A percentile compares a stretch with the other conserved stretches of the same genome.
Evolutionary conservation across 2,888 invertebrate genomes (phyloP).

Genomic region (Conchocele bisecta): DNA sequence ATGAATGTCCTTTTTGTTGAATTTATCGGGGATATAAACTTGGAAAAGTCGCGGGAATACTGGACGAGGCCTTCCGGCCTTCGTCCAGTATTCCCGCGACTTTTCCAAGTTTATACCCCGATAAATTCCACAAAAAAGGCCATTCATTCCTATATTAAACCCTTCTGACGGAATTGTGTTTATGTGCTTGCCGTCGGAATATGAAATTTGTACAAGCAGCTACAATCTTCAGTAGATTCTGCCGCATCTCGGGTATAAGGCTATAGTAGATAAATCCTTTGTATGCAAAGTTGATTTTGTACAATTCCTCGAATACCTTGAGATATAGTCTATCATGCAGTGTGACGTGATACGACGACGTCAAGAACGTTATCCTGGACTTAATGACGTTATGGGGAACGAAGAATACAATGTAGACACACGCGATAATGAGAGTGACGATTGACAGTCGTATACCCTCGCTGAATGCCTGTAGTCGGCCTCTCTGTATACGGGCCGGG

Average conservation of each 20-base stretch:
- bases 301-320: slow-evolving; percentile 55
- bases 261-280: slow-evolving; percentile 57
- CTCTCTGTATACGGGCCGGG: slow-evolving; percentile 6
- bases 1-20: too few relatives aligned
- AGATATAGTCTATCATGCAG: slow-evolving; percentile 43
- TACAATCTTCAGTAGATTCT: slow-evolving; percentile 18
- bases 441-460: slow-evolving; percentile 42
- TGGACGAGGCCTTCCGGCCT: too few relatives aligned
- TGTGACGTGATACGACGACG: slow-evolving; percentile 39
- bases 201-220: too few relatives aligned
- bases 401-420: slow-evolving; percentile 51
- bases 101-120: too few relatives aligned
- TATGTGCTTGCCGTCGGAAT: too few relatives aligned
- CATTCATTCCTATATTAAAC: too few relatives aligned
- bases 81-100: too few relatives aligned
- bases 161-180: too few relatives aligned
- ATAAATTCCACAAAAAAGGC: too few relatives aligned
- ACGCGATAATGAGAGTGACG: slow-evolving; percentile 33
- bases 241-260: slow-evolving; percentile 54
- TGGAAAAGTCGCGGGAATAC: too few relatives aligned
- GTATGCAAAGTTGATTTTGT: slow-evolving; percentile 59
- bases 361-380: slow-evolving; percentile 49
- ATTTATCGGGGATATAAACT: too few relatives aligned
- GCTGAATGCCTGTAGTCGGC: slow-evolving; percentile 16
- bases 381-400: slow-evolving; percentile 60